Base-by-base conservation (phyloP, 2,888 invertebrate species). In the Ametastegia equiseti region DNA sequence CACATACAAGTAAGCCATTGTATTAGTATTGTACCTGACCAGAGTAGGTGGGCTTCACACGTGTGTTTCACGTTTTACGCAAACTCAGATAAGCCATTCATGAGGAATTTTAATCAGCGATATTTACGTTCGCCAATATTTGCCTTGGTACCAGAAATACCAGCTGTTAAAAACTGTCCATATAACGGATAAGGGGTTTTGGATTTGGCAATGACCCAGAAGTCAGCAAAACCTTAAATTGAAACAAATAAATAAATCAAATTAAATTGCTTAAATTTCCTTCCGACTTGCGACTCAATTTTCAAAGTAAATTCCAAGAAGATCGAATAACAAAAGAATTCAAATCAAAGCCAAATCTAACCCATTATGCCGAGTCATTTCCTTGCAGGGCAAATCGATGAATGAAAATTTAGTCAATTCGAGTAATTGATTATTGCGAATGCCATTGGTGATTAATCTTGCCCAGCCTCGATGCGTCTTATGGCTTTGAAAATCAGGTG, bases 401-500 rank as follows among this genome's bases (percentile, higher is more conserved):
- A 60, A 27, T 23, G 36, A 63, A 57, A 33, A 65, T n/a, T 65
- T 23, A 11, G 6, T n/a, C 9, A 65, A n/a, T 33, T 39, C 7
- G 39, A 23, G 19, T 11, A 39, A 67, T 67, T n/a, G 65, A 67
- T 67, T 67, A 39, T 67, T 67, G 4, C 39, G 9, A 67, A 39
- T 39, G 19, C 65, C 39, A 39, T 5, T 36, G 65, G 65, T 36
- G 65, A 67, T 67, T 39, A 67, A 67, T 67, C 65, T 67, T 67
- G 36, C 65, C 19, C 30, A 1, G 13, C 19, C 39, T 39, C 13
- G 65, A 67, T 19, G 39, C 39, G 36, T 67, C 65, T 67, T 67
- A 67, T 67, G 65, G 65, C 39, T 67, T 67, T 67, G 65, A 67
- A 67, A 67, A 67, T 67, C 65, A 39, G 65, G 39, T 67, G 65